Percentiles rank a stretch among this genome's conserved stretches.
Evolutionary conservation across 2,113 vertebrate species (phyloP).

Genomic region (Menura novaehollandiae): DNA sequence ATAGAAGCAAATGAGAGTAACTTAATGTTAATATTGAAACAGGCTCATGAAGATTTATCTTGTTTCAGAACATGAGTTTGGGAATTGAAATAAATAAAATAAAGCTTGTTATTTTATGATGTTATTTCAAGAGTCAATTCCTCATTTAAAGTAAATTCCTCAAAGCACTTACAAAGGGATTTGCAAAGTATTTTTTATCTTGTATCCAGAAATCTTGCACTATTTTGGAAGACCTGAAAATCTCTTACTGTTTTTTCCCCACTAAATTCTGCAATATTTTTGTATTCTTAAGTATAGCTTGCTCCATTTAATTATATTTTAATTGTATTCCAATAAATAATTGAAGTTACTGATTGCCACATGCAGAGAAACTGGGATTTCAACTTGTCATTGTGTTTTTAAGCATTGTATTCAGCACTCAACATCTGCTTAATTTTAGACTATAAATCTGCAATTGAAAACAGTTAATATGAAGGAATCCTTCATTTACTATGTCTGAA

Average conservation of each 20-base stretch:
- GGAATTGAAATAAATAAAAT: not conserved
- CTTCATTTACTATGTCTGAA: slow-evolving; percentile 7
- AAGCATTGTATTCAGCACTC: not conserved
- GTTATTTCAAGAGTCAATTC: not conserved
- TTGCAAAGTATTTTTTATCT: not conserved
- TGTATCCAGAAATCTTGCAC: not conserved
- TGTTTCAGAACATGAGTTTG: not conserved
- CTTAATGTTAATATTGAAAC: not conserved
- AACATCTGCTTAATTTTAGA: slow-evolving; percentile 33
- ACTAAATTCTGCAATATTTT: not conserved
- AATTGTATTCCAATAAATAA: not conserved
- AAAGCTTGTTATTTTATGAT: not conserved
- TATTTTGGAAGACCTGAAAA: not conserved
- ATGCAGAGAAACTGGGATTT: not conserved
- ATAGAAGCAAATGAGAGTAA: not conserved
- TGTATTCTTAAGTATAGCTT: not conserved
- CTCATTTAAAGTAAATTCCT: not conserved
- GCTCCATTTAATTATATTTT: not conserved
- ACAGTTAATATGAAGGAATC: not conserved
- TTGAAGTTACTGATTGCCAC: slow-evolving; percentile 6
- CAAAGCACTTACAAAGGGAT: not conserved
- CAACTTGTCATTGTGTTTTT: slow-evolving; percentile 19
- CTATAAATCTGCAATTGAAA: slow-evolving; percentile 15
- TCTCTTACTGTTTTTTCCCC: not conserved
- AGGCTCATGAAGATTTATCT: not conserved